Conservation (phyloP, 2,113 vertebrate species). For the Crotalus helleri region DNA sequence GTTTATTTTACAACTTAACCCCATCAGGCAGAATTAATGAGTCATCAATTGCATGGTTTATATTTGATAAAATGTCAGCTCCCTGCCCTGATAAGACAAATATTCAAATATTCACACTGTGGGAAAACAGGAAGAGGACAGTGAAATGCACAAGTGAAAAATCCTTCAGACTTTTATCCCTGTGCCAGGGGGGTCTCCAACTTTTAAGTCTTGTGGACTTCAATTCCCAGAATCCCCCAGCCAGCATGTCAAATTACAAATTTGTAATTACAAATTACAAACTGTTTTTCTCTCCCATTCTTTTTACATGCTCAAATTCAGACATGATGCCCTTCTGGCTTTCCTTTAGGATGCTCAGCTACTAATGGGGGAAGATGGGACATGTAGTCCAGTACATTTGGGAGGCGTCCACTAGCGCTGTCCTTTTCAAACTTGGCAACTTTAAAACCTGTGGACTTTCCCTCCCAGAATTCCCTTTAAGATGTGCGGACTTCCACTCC, state of each 20-base stretch:
- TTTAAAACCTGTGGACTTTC: neutral
- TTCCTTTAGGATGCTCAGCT: neutral
- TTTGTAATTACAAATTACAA: neutral
- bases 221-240: too few species aligned
- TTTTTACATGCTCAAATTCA: neutral
- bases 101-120: neutral
- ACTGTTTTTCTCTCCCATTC: neutral
- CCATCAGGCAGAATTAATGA: neutral
- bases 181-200: too few species aligned
- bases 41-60: neutral
- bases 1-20: neutral
- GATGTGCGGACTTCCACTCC: too few species aligned
- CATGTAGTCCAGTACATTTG: neutral
- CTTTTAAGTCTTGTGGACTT: too few species aligned
- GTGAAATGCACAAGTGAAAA: neutral
- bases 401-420: neutral
- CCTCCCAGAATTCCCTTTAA: too few species aligned
- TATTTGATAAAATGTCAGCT: neutral
- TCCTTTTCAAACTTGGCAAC: neutral
- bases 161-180: neutral
- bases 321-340: neutral
- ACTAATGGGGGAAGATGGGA: neutral
- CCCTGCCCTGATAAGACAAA: neutral
- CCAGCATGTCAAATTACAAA: neutral
- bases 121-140: neutral